Base-by-base conservation (phyloP, 2,888 invertebrate species). In the Monoplex corrugatus region DNA sequence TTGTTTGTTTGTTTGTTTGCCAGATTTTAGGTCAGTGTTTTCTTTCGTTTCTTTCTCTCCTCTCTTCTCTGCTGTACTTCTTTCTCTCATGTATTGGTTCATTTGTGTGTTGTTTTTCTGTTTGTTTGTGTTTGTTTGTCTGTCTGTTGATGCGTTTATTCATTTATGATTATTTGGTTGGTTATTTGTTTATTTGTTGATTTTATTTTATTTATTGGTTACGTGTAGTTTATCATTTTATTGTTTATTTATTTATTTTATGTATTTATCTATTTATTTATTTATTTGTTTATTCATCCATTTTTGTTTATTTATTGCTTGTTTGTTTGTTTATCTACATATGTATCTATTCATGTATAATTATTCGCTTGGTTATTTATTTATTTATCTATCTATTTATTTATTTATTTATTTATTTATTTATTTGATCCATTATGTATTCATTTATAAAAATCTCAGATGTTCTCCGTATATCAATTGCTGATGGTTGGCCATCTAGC, bases 221-320 rank as follows among this genome's bases (percentile, higher is more conserved):
- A 35, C 16, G 32, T 75, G 35, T 75, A 38, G 8, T 10, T 63
- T 19, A 5, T 19, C 28, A 28, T 63, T 19, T 32, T 8, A 16
- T 75, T 75, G 72, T 5, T 35, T 35, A 19, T 23, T 35, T 68
- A 28, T 6, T 68, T 68, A 2, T 68, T n/a, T 68, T 8, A n/a
- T 50, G 19, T 50, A 8, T 19, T 23, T 68, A 6, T 68, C 32
- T 32, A 68, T 68, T 68, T 68, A 68, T 68, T 68, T 68, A 68
- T 68, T 28, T 68, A 68, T 68, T 68, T 68, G 68, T 28, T 68
- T 68, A 68, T 68, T 68, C n/a, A n/a, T n/a, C n/a, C n/a, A n/a
- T n/a, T 28, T 68, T 2, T 28, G 28, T 68, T 63, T 28, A 6
- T 68, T 6, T 8, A n/a, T 68, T n/a, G 63, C 6, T 1, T 38